Base-by-base conservation (phyloP, 37 sponge, comb jelly and placozoan species). In the Spongilla lacustris region DNA sequence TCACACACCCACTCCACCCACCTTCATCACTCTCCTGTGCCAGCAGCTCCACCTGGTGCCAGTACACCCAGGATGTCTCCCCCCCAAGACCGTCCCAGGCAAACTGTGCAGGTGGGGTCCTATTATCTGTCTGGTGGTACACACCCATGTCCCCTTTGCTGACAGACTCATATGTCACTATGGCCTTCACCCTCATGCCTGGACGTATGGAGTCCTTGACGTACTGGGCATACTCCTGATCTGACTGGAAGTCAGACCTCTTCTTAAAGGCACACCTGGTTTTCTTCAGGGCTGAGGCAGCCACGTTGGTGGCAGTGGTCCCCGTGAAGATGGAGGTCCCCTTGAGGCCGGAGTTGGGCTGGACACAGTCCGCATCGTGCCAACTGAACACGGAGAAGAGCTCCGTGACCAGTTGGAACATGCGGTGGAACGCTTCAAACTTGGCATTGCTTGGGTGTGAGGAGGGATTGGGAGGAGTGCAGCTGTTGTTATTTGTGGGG, bases 21-120 rank as follows among this genome's bases (percentile, higher is more conserved):
- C 75, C 35, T 17, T 28, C 22, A 37, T 66, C 80, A 0, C 67
- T n/a, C 41, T 72, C 67, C 34, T 36, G 50, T 6, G 76, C 82
- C 66, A 89, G 66, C 33, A 92, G 28, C 49, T 92, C 92, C 29
- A 92, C 85, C 75, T 58, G 41, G 67, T 92, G 88, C 92, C 92
- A 92, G 58, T 76, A 83, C 66, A 92, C 76, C 92, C 92, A 92
- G 92, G 88, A 88, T 30, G 85, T 84, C 38, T 84, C 85, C 28
- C 88, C 92, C 0, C 86, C 77, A 6, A 84, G 67, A 2, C 85
- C 88, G 21, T 94, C 94, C 94, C 94, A 94, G 10, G 48, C 67
- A 73, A 90, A 74, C 82, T 79, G 85, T 19, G 91, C 91, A 0
- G 94, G 94, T 6, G 91, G 89, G n/a, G 71, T 81, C 14, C 89